These are phyloP conservation scores for Dione vanillae DNA, from an alignment of 2,888 invertebrate genomes.

Conservation along the genomic window DNA sequence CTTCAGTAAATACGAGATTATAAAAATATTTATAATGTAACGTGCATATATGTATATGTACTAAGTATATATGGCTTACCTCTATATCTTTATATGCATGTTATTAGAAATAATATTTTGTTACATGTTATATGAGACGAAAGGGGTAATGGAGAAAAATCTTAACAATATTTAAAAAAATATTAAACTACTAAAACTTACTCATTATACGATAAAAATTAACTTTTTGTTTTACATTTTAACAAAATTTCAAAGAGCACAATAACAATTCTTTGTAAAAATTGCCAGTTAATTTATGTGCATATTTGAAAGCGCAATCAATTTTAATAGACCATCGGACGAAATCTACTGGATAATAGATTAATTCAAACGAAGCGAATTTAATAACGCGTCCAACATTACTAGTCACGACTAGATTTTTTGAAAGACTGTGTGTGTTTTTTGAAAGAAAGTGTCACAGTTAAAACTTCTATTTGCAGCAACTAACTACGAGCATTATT, in stretches of 20 bases:
- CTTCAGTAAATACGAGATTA: background rate
- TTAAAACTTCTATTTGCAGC: conserved; percentile 4
- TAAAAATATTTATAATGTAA: background rate
- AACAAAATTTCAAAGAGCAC: conserved; percentile 15
- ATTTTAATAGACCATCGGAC: conserved; percentile 19
- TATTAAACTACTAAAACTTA: no score
- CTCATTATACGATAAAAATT: background rate
- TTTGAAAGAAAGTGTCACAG: no score
- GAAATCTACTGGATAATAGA: conserved; percentile 34
- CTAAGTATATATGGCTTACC: no score
- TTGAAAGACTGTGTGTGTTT: conserved; percentile 27
- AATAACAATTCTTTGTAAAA: conserved; percentile 20
- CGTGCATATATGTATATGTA: no score
- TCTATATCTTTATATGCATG: no score
- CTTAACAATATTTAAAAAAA: no score
- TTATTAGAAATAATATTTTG: no score
- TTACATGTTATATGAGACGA: no score
- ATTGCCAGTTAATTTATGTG: conserved; percentile 37
- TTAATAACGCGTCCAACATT: conserved; percentile 36
- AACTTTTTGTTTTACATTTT: conserved; percentile 2
- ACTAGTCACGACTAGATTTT: conserved; percentile 33
- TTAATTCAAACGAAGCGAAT: conserved; percentile 25
- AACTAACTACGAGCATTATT: background rate
- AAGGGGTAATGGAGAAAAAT: no score
- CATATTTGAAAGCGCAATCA: conserved; percentile 40